phyloP scores from a whole-genome alignment of 2,888 invertebrate species.

The Xestobium rufovillosum region DNA sequence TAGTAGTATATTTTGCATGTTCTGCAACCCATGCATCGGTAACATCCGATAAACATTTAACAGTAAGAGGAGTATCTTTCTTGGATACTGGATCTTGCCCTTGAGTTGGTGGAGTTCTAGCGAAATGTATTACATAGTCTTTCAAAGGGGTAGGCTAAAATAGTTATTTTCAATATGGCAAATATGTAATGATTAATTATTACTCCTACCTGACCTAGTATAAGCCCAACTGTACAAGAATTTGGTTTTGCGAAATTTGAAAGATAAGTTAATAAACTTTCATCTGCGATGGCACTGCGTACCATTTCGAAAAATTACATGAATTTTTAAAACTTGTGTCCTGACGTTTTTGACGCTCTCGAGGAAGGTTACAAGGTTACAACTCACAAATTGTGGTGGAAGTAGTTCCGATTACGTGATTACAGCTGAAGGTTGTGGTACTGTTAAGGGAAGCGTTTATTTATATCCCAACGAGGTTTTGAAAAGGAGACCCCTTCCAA shows the following conservation, averaged over 20 bases:
- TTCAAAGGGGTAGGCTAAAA: slow-evolving; percentile 55
- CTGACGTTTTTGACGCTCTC: too few species aligned
- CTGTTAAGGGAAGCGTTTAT: too few species aligned
- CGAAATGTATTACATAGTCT: slow-evolving; percentile 72
- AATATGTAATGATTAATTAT: slow-evolving; percentile 21
- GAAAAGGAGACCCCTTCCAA: too few species aligned
- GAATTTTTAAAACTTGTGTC: too few species aligned
- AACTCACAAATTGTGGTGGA: too few species aligned
- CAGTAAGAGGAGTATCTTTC: slow-evolving; percentile 21
- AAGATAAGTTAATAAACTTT: slow-evolving; percentile 60
- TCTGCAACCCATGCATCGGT: slow-evolving; percentile 66
- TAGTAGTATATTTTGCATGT: slow-evolving; percentile 77
- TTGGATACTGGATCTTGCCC: slow-evolving; percentile 41
- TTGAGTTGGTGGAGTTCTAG: slow-evolving; percentile 60
- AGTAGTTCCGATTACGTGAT: too few species aligned
- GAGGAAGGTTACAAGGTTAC: too few species aligned
- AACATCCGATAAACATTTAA: slow-evolving; percentile 47
- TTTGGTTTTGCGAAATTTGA: slow-evolving; percentile 56
- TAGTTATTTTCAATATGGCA: slow-evolving; percentile 17
- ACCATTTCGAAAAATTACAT: slow-evolving; percentile 52
- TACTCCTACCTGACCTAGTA: slow-evolving; percentile 66
- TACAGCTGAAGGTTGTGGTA: too few species aligned
- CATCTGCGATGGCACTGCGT: slow-evolving; percentile 61
- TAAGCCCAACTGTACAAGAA: slow-evolving; percentile 62
- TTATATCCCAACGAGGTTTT: too few species aligned